Conservation (phyloP, 2,113 vertebrate genomes). For the Phycodurus eques region DNA sequence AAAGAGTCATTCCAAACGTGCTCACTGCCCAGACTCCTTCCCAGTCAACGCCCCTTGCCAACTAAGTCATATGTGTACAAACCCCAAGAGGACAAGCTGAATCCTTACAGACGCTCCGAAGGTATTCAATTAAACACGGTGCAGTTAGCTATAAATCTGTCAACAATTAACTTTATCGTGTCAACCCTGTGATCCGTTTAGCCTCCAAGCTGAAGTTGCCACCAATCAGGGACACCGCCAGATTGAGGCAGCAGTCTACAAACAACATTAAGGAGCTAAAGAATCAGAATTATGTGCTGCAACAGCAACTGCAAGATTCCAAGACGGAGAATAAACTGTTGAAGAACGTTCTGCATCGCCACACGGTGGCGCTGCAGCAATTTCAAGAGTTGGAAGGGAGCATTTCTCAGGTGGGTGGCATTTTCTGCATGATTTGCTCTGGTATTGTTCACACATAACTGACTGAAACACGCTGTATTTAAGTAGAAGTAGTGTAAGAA, state of each 20-base stretch:
- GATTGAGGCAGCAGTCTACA: background rate
- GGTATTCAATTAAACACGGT: background rate
- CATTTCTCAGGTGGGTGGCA: slow-evolving; percentile 4
- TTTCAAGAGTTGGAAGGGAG: slow-evolving; percentile 2
- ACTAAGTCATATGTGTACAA: background rate
- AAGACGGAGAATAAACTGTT: slow-evolving; percentile 8
- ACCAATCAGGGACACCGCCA: background rate
- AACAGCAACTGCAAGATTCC: slow-evolving; percentile 3
- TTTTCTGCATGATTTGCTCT: background rate
- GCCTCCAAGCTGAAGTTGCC: slow-evolving; percentile 5
- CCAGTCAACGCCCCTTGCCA: background rate
- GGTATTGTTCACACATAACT: background rate
- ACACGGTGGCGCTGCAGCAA: slow-evolving; percentile 8
- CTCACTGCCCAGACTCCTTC: slow-evolving; percentile 1
- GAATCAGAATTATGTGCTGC: slow-evolving; percentile 4
- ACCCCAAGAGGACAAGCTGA: slow-evolving; percentile 6
- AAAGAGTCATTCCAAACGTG: background rate
- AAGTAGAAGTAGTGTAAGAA: too few relatives aligned
- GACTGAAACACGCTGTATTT: too few relatives aligned
- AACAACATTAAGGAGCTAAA: slow-evolving; percentile 3
- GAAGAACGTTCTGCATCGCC: slow-evolving; percentile 8
- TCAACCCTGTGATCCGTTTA: background rate
- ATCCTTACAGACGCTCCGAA: slow-evolving; percentile 4
- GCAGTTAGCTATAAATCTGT: too few relatives aligned
- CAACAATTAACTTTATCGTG: background rate